Conservation (phyloP, 37 sponge, comb jelly and placozoan species). For the Hexactinellida sp. region DNA sequence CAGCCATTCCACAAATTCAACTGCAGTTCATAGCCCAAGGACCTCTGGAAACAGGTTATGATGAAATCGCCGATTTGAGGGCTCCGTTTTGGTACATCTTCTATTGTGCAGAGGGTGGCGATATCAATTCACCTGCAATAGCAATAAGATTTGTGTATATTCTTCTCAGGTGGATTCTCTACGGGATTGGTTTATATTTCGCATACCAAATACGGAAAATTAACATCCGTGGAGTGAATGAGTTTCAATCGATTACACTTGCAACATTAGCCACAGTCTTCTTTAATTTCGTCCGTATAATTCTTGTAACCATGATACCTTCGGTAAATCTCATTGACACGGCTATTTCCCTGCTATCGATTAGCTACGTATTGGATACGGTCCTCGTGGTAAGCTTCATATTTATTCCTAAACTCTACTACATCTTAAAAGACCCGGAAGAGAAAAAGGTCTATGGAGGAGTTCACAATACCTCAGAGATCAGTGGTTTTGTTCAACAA, state of each 20-base stretch:
- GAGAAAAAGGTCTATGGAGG: neutral
- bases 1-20: neutral
- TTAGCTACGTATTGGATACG: neutral
- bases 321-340: neutral
- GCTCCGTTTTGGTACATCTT: slow-evolving; percentile 4
- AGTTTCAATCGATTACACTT: neutral
- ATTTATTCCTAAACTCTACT: neutral
- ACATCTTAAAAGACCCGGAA: neutral
- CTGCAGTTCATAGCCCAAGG: neutral
- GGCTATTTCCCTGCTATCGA: neutral
- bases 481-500: neutral
- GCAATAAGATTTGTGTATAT: neutral
- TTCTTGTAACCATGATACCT: neutral
- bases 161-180: neutral
- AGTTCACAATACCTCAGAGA: neutral
- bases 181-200: neutral
- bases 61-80: neutral
- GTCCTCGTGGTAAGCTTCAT: neutral
- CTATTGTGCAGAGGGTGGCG: neutral
- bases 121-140: neutral
- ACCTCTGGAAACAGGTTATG: neutral
- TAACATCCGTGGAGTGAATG: neutral
- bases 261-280: neutral
- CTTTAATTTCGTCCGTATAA: neutral
- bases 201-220: neutral